Base-by-base conservation (phyloP, 2,113 vertebrate genomes). In the Dissostichus mawsoni region DNA sequence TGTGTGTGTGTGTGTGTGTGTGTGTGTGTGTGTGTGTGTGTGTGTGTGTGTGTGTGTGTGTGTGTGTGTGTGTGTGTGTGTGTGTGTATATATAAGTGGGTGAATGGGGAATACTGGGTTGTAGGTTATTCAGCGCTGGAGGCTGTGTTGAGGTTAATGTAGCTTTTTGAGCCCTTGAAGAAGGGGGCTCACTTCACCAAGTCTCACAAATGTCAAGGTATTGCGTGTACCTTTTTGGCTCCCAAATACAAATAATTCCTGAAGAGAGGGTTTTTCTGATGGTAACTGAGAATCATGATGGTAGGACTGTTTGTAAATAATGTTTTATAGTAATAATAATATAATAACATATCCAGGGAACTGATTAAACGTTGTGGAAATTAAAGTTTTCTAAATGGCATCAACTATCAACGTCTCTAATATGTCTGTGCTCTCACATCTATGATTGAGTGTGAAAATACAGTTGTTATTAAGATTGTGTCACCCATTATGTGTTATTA, bases 101-200 rank as follows among this genome's bases (percentile, higher is more conserved):
- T 74, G 73, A 44, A 57, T 81, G 62, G 83, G 90, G 90, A 92
- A 88, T 90, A 84, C 78, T 80, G 76, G 80, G 71, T 73, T 90
- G 79, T 75, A 81, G 87, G 82, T 86, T 82, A 78, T 74, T 78
- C 81, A 71, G 70, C 25, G 88, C 89, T 89, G 25, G 70, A 87
- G 89, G 88, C 86, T 89, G 74, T 75, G 51, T 69, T 62, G 65
- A 84, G 81, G 74, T 77, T 83, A 57, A 36, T 61, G 84, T 58
- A 66, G 18, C 62, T 52, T 65, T 71, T 50, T 66, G 29, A 71
- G 62, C 69, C 80, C 81, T 84, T 59, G 58, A 80, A 86, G 72
- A 77, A 52, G 20, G 76, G 29, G 69, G 65, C 68, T 82, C 72
- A 78, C 45, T 84, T 59, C 33, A 63, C 36, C 53, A 16, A 66